These are phyloP conservation scores for Rhagonycha lutea DNA, from an alignment of 2,888 invertebrate species.

Conservation along the genomic window DNA sequence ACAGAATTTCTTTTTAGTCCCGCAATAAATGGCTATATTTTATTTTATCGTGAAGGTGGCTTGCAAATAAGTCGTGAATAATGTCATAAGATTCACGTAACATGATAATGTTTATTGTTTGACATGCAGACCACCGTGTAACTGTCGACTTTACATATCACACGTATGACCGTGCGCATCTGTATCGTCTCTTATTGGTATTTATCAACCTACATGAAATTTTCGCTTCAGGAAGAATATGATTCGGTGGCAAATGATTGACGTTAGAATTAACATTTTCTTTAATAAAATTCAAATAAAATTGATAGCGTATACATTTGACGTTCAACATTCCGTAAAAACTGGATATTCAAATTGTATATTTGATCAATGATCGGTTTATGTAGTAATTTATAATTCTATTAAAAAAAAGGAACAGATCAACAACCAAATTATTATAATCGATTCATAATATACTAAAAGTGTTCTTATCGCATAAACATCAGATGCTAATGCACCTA, in stretches of 20 bases:
- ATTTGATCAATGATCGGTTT: background rate
- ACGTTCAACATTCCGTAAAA: background rate
- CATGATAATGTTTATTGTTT: constrained; percentile 40
- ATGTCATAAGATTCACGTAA: constrained; percentile 41
- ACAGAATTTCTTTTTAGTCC: constrained; percentile 14
- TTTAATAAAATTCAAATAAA: background rate
- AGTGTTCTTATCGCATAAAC: background rate
- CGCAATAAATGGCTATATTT: constrained; percentile 19
- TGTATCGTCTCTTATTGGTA: constrained; percentile 11
- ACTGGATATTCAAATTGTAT: background rate
- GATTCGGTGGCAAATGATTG: constrained; percentile 16
- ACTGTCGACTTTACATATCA: constrained; percentile 31
- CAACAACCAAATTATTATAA: constrained; percentile 1
- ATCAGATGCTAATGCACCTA: background rate
- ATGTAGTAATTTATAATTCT: background rate
- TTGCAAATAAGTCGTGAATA: constrained; percentile 33
- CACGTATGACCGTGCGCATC: constrained; percentile 25
- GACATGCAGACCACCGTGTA: constrained; percentile 41
- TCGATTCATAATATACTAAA: constrained; percentile 2
- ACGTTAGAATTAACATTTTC: constrained; percentile 1
- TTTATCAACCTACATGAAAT: constrained; percentile 5
- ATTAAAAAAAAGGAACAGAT: background rate
- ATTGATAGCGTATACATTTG: background rate
- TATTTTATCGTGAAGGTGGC: constrained; percentile 25
- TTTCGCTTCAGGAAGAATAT: constrained; percentile 1